Conservation (phyloP, 2,113 vertebrate species). For the Myiopsitta monachus region DNA sequence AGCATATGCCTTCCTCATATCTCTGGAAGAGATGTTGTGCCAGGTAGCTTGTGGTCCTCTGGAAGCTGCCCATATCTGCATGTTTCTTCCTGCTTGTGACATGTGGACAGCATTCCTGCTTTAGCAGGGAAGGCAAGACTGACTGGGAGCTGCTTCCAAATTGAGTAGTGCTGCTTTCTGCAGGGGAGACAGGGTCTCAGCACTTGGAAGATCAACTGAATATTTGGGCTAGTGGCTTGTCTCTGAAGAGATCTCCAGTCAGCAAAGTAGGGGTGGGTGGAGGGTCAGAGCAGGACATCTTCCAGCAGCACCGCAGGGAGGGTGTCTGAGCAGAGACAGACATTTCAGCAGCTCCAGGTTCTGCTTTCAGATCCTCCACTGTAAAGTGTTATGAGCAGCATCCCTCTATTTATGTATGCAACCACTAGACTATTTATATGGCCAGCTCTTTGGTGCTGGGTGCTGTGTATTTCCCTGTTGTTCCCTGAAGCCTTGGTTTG, state of each 20-base stretch:
- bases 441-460: background rate
- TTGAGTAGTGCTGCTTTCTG: fast-evolving
- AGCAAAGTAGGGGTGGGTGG: background rate
- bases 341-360: background rate
- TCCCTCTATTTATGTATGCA: background rate
- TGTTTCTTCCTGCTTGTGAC: background rate
- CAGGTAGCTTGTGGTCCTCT: background rate
- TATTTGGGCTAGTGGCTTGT: background rate
- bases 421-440: background rate
- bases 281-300: background rate
- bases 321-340: background rate
- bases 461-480: background rate
- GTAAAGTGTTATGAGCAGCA: fast-evolving
- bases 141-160: fast-evolving
- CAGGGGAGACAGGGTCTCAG: background rate
- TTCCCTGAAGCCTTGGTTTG: background rate
- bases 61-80: background rate
- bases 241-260: background rate
- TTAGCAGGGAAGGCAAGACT: background rate
- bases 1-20: background rate
- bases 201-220: fast-evolving
- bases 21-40: background rate
- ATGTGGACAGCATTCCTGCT: fast-evolving
- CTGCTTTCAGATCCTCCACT: background rate
- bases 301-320: background rate